Evolutionary conservation across 1,140 invertebrate species (phyloP), one percentile per base, ranked within the genome.

Genomic region (Brachionus calyciflorus): DNA sequence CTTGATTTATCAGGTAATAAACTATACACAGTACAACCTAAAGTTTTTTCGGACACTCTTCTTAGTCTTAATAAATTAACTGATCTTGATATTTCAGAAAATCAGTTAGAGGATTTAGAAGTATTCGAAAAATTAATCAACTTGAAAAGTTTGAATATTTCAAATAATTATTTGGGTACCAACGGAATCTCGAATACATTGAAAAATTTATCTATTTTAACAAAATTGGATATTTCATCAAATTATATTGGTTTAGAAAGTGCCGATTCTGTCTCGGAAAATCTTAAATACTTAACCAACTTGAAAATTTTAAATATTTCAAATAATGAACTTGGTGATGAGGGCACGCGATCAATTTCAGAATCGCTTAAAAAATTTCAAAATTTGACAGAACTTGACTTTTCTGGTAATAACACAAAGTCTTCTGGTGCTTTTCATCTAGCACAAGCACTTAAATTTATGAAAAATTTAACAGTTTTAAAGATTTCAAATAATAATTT

Each of bases 1-100:
- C 48, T 70, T 46, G 65, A 70, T 37, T 28, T 70, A n/a, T 70
- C 65, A 51, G 65, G 41, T 5, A 70, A 70, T 10, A 37, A 48
- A 2, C 41, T 70, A n/a, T 26, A 3, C 7, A 14, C 4, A 26
- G 24, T 10, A 9, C 1, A 9, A 3, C 7, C 9, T 21, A 28
- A 30, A 28, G 9, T 17, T 10, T 70, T 70, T 17, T 12, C 37
- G 10, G 19, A 24, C 19, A 44, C 65, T 44, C 17, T 70, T 6
- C n/a, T n/a, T n/a, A n/a, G n/a, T n/a, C n/a, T n/a, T n/a, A n/a
- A n/a, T n/a, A n/a, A n/a, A n/a, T n/a, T n/a, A n/a, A n/a, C n/a
- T n/a, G n/a, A n/a, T n/a, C n/a, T n/a, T n/a, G n/a, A n/a, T n/a
- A n/a, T n/a, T n/a, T n/a, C n/a, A n/a, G n/a, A n/a, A n/a, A n/a